Evolutionary conservation across 2,797 vertebrate species (phyloP).

Genomic region (Sorex maritimensis): DNA sequence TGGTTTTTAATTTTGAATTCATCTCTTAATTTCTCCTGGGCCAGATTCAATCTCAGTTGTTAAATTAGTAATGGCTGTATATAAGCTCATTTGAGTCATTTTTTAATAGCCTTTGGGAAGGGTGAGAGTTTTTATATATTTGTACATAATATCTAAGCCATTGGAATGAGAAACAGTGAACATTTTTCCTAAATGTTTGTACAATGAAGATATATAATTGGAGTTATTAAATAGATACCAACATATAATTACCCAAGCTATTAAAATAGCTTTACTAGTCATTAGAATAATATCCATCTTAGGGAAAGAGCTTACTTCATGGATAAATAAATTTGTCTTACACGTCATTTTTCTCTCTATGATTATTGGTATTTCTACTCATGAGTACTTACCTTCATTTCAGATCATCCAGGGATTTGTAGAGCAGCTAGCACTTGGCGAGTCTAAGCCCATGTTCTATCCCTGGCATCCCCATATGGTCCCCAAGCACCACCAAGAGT

Average conservation of each 20-base stretch:
- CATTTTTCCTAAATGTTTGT: conserved; percentile 8
- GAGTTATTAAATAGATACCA: conserved; percentile 21
- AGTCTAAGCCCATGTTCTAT: too few species aligned
- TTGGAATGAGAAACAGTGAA: conserved; percentile 10
- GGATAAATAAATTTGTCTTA: conserved; percentile 6
- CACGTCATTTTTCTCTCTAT: neutral
- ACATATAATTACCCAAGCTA: conserved; percentile 3
- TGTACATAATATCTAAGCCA: neutral
- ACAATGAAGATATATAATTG: neutral
- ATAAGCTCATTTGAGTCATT: conserved; percentile 6
- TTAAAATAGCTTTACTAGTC: conserved; percentile 39
- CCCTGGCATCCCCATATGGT: too few species aligned
- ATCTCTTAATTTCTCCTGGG: too few species aligned
- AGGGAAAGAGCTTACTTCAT: neutral
- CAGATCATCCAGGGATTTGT: too few species aligned
- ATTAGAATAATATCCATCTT: conserved; percentile 3
- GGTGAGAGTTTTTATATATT: neutral
- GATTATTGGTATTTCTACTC: neutral
- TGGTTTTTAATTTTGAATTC: too few species aligned
- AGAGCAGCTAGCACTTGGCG: too few species aligned
- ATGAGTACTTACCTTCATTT: neutral
- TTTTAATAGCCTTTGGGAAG: neutral
- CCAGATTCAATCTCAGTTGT: neutral
- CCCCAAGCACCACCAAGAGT: too few species aligned
- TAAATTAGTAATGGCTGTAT: neutral